These are phyloP conservation scores for Drosophila dunni DNA, from an alignment of 1,140 invertebrate species.

Conservation along the genomic window DNA sequence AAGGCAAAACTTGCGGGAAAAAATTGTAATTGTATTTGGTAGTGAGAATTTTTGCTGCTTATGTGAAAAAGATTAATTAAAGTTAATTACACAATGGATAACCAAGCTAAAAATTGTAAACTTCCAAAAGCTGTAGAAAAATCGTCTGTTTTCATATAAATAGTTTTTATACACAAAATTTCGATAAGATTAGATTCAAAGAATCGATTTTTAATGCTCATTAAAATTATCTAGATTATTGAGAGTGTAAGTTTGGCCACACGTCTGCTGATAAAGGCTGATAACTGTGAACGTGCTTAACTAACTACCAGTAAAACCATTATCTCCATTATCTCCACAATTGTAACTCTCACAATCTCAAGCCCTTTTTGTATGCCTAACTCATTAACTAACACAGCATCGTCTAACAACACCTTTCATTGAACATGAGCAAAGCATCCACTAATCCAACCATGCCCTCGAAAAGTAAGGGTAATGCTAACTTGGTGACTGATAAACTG, in stretches of 20 bases:
- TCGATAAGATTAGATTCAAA: neutral
- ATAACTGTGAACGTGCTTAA: neutral
- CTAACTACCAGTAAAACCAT: neutral
- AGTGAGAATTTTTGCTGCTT: neutral
- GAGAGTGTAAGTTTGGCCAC: neutral
- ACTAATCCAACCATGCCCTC: conserved; percentile 47
- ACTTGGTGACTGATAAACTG: conserved; percentile 65
- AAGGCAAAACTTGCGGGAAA: no score
- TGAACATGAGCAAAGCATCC: conserved; percentile 55
- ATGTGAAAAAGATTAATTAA: no score
- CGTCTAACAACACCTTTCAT: conserved; percentile 4
- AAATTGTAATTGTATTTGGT: no score
- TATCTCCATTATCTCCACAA: neutral
- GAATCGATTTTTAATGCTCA: neutral
- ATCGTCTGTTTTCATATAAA: neutral
- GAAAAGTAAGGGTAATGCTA: conserved; percentile 54
- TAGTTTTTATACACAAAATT: neutral
- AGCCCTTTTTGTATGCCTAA: conserved; percentile 5
- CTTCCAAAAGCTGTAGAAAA: neutral
- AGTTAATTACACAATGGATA: neutral
- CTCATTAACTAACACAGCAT: neutral
- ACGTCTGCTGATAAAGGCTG: neutral
- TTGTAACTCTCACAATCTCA: neutral
- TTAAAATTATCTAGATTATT: neutral
- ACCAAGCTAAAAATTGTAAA: neutral